Base-by-base conservation (phyloP, 2,797 vertebrate species). In the Myotis myotis region DNA sequence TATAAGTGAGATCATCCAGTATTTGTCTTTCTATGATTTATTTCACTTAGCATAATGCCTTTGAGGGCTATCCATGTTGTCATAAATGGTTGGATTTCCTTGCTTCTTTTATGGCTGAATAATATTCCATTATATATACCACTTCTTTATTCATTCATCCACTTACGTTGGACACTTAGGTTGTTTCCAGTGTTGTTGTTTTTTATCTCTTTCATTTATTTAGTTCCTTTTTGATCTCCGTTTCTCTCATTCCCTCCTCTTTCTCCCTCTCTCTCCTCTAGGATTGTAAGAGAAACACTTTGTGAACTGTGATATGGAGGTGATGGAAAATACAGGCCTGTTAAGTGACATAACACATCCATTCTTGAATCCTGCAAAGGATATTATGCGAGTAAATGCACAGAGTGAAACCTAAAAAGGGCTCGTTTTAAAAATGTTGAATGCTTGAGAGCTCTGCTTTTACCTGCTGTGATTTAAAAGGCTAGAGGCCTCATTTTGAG, bases 401-500 rank as follows among this genome's bases (percentile, higher is more conserved):
- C 95, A 84, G 79, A 95, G 96, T 38, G 92, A 97, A 95, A 84
- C 89, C 97, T 96, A 83, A 95, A 97, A 97, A 97, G 93, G 95
- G 51, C 60, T 75, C 23, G 28, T 95, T 97, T 96, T 93, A 91
- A 96, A 97, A 97, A 95, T 81, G 94, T 68, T 97, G 95, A 92
- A 95, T 94, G 87, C 85, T 97, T 97, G 86, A 97, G 97, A 93
- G 95, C 71, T 97, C 68, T 97, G 97, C 95, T 97, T 72, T 6
- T 96, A 95, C 97, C 98, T 96, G 97, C 96, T 98, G 95, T 95
- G 96, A 97, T 98, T 98, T 98, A 97, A 98, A 98, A 98, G 95
- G 95, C 95, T 97, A 72, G 96, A 97, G 97, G 97, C 97, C 97
- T 98, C 97, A 97, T 47, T 97, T 44, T 76, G 94, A 98, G 95